Conservation (phyloP, 2,888 invertebrate genomes). For the Chloroclystis v-ata region DNA sequence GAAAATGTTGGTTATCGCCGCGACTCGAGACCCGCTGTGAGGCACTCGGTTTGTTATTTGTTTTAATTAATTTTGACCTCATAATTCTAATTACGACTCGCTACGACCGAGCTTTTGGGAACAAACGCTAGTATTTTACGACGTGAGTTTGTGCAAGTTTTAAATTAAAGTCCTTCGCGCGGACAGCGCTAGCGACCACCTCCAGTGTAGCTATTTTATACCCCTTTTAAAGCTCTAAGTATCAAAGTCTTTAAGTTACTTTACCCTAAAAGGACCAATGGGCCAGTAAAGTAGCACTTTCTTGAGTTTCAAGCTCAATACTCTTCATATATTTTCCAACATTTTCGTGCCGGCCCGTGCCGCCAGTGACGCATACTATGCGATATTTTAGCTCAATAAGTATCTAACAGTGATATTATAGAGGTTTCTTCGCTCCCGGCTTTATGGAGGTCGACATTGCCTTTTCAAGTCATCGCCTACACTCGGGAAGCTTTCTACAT, state of each 20-base stretch:
- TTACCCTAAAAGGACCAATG: conserved; percentile 6
- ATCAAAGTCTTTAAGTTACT: conserved; percentile 6
- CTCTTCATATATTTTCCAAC: conserved; percentile 11
- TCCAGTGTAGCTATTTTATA: background rate
- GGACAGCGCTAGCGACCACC: background rate
- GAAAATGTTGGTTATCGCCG: conserved; percentile 22
- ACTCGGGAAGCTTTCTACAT: conserved; percentile 11
- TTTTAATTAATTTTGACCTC: conserved; percentile 30
- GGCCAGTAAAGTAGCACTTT: conserved; percentile 10
- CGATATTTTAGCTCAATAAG: conserved; percentile 31
- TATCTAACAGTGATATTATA: conserved; percentile 29
- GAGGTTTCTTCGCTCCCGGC: conserved; percentile 25
- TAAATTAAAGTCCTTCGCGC: background rate
- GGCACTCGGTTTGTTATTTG: conserved; percentile 25
- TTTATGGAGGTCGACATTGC: conserved; percentile 23
- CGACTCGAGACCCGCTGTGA: conserved; percentile 19
- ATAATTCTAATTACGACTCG: conserved; percentile 19
- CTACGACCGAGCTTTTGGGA: conserved; percentile 7
- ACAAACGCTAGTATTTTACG: conserved; percentile 6
- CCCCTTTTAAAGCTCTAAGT: background rate
- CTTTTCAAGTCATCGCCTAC: conserved; percentile 20
- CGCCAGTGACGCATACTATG: conserved; percentile 21
- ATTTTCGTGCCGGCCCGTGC: conserved; percentile 13
- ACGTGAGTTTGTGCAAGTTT: conserved; percentile 7
- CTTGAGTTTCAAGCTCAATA: conserved; percentile 11